A percentile compares a stretch with the other conserved stretches of the same genome.
These are phyloP conservation scores for Capromys pilorides DNA, from an alignment of 2,797 vertebrate genomes.

Conservation along the genomic window DNA sequence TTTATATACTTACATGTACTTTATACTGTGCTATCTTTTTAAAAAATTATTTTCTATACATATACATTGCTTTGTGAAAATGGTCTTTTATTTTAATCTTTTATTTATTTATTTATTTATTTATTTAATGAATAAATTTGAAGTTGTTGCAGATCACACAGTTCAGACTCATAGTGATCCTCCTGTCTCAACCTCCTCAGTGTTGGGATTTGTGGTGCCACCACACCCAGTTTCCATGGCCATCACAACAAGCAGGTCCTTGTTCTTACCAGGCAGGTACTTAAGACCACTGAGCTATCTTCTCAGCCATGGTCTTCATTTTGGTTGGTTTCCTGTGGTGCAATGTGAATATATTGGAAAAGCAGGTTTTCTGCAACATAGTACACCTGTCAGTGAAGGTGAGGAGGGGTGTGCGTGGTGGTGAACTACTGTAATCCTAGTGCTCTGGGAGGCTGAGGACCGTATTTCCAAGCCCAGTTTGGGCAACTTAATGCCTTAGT, in stretches of 20 bases:
- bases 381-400: background rate
- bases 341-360: background rate
- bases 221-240: no score
- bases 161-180: no score
- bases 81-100: background rate
- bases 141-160: no score
- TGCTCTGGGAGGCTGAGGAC: background rate
- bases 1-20: conserved; percentile 17
- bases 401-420: background rate
- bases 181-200: no score
- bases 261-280: no score
- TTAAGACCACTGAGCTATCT: no score
- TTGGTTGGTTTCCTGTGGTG: background rate
- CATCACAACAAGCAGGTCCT: no score
- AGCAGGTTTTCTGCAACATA: background rate
- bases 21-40: background rate
- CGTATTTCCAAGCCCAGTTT: background rate
- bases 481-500: background rate
- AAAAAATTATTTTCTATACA: background rate
- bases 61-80: conserved; percentile 34
- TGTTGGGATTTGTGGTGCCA: no score
- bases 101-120: no score
- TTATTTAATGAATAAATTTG: no score
- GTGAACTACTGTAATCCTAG: background rate
- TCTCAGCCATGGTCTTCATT: background rate